A percentile compares a stretch with the other conserved stretches of the same genome.
These are phyloP conservation scores for Congeria kusceri DNA, from an alignment of 2,888 invertebrate genomes.

Conservation along the genomic window DNA sequence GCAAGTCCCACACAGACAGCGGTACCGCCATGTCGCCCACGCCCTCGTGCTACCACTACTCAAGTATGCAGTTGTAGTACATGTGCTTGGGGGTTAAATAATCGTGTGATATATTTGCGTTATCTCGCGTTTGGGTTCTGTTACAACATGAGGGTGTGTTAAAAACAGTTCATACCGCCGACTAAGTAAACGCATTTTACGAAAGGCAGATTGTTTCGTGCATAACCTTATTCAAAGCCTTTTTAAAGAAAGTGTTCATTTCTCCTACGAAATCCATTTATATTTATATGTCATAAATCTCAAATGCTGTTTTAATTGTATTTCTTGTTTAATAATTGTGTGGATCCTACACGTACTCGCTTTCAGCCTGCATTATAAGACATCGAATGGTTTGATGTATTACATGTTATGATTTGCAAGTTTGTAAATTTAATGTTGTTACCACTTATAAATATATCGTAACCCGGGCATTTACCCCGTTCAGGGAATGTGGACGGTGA, in stretches of 20 bases:
- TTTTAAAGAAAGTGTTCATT: no score
- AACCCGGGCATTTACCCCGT: not conserved
- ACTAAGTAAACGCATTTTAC: no score
- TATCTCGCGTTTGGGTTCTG: no score
- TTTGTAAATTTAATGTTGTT: not conserved
- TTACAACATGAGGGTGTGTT: no score
- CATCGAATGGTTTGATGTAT: not conserved
- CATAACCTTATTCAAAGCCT: no score
- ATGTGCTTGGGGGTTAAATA: not conserved
- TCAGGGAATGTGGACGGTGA: conserved; percentile 54
- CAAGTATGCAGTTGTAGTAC: conserved; percentile 61
- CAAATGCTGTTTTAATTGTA: no score
- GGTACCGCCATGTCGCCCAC: conserved; percentile 44
- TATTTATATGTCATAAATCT: no score
- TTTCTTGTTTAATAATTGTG: no score
- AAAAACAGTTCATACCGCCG: no score
- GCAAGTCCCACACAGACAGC: conserved; percentile 63
- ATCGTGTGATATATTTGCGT: no score
- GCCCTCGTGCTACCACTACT: conserved; percentile 69
- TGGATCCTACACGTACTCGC: not conserved
- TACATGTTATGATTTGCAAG: not conserved
- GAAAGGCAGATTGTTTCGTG: no score
- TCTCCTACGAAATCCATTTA: no score
- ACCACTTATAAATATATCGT: not conserved
- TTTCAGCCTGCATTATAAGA: not conserved